Conservation (phyloP, 2,888 invertebrate genomes). For the Drosophila stalkeri region DNA sequence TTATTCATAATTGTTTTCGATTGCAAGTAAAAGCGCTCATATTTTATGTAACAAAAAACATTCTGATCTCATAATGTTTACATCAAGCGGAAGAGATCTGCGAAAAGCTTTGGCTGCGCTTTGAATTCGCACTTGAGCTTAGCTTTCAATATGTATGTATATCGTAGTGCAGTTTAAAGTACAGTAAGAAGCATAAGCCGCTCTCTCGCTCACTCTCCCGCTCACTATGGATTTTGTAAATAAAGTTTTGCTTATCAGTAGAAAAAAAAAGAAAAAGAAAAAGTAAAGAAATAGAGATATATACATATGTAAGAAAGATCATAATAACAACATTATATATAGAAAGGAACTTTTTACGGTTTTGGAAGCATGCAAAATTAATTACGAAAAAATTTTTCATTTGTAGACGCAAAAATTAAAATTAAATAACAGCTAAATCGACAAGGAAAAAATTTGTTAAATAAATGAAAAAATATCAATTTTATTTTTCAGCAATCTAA, state of each 20-base stretch:
- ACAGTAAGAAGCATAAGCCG: conserved; percentile 1
- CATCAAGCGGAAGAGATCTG: conserved; percentile 2
- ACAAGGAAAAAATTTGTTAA: conserved; percentile 6
- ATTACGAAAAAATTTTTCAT: conserved; percentile 44
- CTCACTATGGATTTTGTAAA: conserved; percentile 41
- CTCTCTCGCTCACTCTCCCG: not conserved
- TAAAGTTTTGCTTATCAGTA: conserved; percentile 24
- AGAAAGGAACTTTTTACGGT: conserved; percentile 79
- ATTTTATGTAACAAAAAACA: not conserved
- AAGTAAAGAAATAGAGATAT: not conserved
- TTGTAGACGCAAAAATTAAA: conserved; percentile 56
- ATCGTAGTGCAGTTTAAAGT: conserved; percentile 37
- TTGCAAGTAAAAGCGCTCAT: not conserved
- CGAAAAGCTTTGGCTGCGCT: conserved; percentile 17
- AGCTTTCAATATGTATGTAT: conserved; percentile 47
- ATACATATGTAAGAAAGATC: conserved; percentile 6
- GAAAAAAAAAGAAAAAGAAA: conserved; percentile 3
- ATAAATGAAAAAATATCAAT: conserved; percentile 19
- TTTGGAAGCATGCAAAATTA: conserved; percentile 74
- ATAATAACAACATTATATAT: conserved; percentile 48
- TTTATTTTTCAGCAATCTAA: conserved; percentile 45
- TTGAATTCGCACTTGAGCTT: conserved; percentile 61
- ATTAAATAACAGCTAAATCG: conserved; percentile 24
- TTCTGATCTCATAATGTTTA: conserved; percentile 2
- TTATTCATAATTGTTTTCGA: not conserved